Base-by-base conservation (phyloP, 1,140 invertebrate genomes). In the Leptoteleia sp. region DNA sequence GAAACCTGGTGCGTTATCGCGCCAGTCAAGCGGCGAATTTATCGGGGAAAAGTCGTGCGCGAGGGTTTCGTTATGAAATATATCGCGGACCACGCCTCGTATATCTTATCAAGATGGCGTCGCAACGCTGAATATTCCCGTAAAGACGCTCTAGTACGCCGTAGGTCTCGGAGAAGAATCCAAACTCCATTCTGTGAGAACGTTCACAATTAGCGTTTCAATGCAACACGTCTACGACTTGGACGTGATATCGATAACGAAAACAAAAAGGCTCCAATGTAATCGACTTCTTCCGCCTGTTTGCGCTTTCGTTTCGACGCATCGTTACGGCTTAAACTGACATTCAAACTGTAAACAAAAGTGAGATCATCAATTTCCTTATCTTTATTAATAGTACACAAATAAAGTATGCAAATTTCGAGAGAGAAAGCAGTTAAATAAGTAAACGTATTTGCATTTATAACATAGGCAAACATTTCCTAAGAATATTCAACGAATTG, bases 81-180 rank as follows among this genome's bases (percentile, higher is more conserved):
- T 81, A 81, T 81, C 81, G 68, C 59, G 76, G 71, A 82, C 84
- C 84, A 84, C 82, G 84, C 84, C 84, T 84, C 80, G 76, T 83
- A 83, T 78, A 62, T 83, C 81, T 84, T 84, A 83, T 84, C 84
- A 85, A 83, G 83, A 85, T 85, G 82, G 83, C 81, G 83, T 79
- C 78, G 76, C 68, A 47, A 37, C 43, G 76, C 52, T 85, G 79
- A 83, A 85, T 84, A 85, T 85, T 83, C 75, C 61, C 37, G 61
- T 17, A 29, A 61, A 62, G 37, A 67, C 19, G 52, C 19, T 40
- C 27, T 27, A 6, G 11, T 27, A n/a, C 11, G 15, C 38, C 3
- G 22, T 25, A 6, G 3, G 22, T 25, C 3, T 6, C 22, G 22
- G 22, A 6, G 22, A 3, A 3, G 22, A 3, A 6, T 6, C 22